A percentile compares a stretch with the other conserved stretches of the same genome.
Conservation (phyloP, 1,140 invertebrate genomes). For the Drosophila micromelanica region DNA sequence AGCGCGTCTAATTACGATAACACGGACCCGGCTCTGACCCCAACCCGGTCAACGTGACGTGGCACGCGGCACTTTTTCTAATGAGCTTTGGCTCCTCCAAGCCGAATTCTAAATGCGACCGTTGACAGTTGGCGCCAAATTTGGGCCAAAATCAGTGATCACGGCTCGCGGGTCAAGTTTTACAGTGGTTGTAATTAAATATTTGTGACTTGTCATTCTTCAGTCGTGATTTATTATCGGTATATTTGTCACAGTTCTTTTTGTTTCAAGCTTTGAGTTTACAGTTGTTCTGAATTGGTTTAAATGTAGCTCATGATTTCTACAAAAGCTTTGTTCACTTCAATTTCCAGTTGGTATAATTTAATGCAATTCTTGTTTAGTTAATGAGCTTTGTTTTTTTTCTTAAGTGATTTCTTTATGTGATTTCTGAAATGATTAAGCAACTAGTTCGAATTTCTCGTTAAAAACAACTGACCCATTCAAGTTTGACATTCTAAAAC, state of each 20-base stretch:
- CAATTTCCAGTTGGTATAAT: not conserved
- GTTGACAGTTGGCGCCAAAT: slow-evolving; percentile 42
- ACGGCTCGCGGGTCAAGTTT: not conserved
- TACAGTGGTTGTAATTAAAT: slow-evolving; percentile 41
- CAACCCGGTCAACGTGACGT: slow-evolving; percentile 5
- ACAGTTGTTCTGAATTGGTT: slow-evolving; percentile 14
- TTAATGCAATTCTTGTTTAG: not conserved
- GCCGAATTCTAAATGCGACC: slow-evolving; percentile 46
- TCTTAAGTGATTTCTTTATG: no score
- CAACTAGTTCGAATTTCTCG: no score
- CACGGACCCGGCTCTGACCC: slow-evolving; percentile 14
- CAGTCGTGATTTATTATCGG: slow-evolving; percentile 6
- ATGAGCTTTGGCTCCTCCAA: slow-evolving; percentile 44
- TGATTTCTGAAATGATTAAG: no score
- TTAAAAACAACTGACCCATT: not conserved
- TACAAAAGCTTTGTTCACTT: slow-evolving; percentile 4
- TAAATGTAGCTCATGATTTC: slow-evolving; percentile 24
- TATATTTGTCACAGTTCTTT: slow-evolving; percentile 31
- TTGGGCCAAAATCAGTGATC: slow-evolving; percentile 31
- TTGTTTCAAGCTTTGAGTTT: not conserved
- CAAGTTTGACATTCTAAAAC: not conserved
- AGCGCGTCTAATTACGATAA: slow-evolving; percentile 59
- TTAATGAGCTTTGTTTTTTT: slow-evolving; percentile 3
- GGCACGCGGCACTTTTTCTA: slow-evolving; percentile 65
- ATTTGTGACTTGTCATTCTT: slow-evolving; percentile 30